Evolutionary conservation across 2,797 vertebrate species (phyloP).

Genomic region (Percopsis omiscomaycus): DNA sequence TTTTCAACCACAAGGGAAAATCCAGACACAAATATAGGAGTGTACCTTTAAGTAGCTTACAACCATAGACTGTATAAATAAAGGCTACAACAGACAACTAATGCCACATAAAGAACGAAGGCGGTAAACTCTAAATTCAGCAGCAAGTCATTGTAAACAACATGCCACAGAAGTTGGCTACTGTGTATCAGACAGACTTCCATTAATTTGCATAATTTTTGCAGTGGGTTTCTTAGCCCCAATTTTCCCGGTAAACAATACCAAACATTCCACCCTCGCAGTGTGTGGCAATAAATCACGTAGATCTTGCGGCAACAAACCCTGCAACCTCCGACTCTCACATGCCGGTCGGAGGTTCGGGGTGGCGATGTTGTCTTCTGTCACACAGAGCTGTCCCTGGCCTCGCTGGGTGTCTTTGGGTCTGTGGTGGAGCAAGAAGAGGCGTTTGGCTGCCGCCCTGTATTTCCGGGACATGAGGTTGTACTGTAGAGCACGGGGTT

Average conservation of each 20-base stretch:
- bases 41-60: too few species aligned
- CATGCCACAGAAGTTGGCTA: constrained; percentile 1
- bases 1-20: too few species aligned
- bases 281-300: neutral
- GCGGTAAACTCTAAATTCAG: neutral
- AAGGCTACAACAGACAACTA: neutral
- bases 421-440: constrained; percentile 72
- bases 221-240: constrained; percentile 10
- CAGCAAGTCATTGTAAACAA: constrained; percentile 14
- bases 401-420: constrained; percentile 32
- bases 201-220: constrained; percentile 23
- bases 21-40: too few species aligned
- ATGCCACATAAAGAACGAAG: neutral
- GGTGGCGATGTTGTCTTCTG: constrained; percentile 63
- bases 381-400: constrained; percentile 57
- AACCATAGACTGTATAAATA: too few species aligned
- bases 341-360: constrained; percentile 69
- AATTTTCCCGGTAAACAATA: neutral
- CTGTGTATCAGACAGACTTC: neutral
- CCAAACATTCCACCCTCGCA: constrained; percentile 4
- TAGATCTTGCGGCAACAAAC: neutral
- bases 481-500: constrained; percentile 85
- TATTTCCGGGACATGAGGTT: constrained; percentile 87
- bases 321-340: constrained; percentile 36
- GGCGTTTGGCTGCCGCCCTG: constrained; percentile 79